Evolutionary conservation across 1,140 invertebrate species (phyloP).

Genomic region (Leptonema lineaticorne): DNA sequence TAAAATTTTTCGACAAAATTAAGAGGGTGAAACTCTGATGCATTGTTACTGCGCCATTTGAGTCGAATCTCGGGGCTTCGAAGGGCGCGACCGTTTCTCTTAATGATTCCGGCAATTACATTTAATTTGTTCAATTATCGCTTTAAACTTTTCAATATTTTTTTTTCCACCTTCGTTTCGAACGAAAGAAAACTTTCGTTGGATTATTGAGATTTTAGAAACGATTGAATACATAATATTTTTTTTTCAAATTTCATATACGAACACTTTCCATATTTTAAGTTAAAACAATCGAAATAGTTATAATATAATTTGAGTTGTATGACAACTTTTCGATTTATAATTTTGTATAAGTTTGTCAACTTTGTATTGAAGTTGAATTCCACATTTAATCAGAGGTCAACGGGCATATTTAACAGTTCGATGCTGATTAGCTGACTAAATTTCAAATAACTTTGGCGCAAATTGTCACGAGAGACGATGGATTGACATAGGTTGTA

Average conservation of each 20-base stretch:
- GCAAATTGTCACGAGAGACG: background rate
- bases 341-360: no score
- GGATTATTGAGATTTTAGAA: background rate
- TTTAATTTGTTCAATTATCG: slow-evolving; percentile 28
- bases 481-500: background rate
- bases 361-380: no score
- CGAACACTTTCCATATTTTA: no score
- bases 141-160: slow-evolving; percentile 15
- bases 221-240: background rate
- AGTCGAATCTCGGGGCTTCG: slow-evolving; percentile 1
- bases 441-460: background rate
- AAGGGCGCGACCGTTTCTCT: background rate
- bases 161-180: slow-evolving; percentile 27
- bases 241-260: no score
- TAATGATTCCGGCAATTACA: slow-evolving; percentile 24
- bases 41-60: slow-evolving; percentile 15
- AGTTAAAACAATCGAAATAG: no score
- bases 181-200: background rate
- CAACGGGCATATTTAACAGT: background rate
- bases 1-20: background rate
- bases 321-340: no score
- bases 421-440: background rate
- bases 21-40: background rate
- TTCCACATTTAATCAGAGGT: background rate
- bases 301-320: no score